Base-by-base conservation (phyloP, 1,140 invertebrate genomes). In the Acromyrmex heyeri region DNA sequence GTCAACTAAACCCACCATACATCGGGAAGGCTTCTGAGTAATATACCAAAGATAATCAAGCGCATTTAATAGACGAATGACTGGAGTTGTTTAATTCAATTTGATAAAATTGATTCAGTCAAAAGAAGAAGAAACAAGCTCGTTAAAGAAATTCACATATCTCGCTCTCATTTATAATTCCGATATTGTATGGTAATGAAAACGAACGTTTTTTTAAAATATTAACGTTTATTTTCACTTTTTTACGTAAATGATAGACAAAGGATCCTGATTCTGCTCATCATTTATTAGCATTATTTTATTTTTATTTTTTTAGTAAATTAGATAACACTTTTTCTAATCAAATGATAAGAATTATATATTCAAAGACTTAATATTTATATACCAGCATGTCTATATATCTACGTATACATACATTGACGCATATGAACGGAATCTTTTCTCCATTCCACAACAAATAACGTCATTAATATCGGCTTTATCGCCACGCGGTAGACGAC, bases 391-490 rank as follows among this genome's bases (percentile, higher is more conserved):
- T 14, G 21, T 70, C n/a, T 27, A 50, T 50, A 24, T 59, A 21
- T 64, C n/a, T 8, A 24, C 12, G 5, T 16, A 70, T 24, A 7
- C 2, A 34, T 27, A 24, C 38, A 76, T 38, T 18, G 21, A 57
- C 16, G 14, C 50, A 2, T n/a, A 57, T 59, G 21, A 30, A 65
- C 24, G 30, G 16, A 69, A 67, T 79, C 8, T 50, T 67, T 55
- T 24, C 50, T 24, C 48, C 64, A 81, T 57, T 70, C 50, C 53
- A 14, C 18, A n/a, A 59, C 21, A 73, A 82, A 73, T 82, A 82
- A 18, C 53, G 14, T 34, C 55, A 61, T 82, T 73, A 82, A 73
- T 61, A 73, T 53, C 67, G 79, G 38, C 38, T 73, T 73, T 82
- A 73, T 30, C 38, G 38, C 16, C 34, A 18, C 24, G 67, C 18